These are phyloP conservation scores for Lepidocyrtinus sp. DNA, from an alignment of 2,888 invertebrate genomes.

Conservation along the genomic window DNA sequence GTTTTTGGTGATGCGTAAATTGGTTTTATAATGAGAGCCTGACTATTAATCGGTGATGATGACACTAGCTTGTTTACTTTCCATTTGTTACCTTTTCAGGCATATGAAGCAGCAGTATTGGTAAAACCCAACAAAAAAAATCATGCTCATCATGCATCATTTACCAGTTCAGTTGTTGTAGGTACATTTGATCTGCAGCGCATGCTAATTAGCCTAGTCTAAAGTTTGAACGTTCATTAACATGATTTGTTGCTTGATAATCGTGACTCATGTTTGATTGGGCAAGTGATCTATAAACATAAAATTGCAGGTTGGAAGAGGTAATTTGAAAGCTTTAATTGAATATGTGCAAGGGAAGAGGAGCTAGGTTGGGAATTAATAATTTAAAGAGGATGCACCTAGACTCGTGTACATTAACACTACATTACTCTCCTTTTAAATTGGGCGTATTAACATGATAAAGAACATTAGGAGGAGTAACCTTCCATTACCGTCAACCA, in stretches of 20 bases:
- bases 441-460: no score
- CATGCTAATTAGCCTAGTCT: not conserved
- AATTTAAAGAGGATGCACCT: no score
- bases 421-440: no score
- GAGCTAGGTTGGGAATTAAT: no score
- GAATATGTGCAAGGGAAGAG: no score
- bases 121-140: not conserved
- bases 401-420: no score
- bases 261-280: slow-evolving; percentile 11
- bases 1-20: slow-evolving; percentile 10
- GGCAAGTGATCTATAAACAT: not conserved
- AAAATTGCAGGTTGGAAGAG: no score
- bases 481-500: no score
- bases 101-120: no score
- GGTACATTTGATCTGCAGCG: not conserved
- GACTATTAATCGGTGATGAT: slow-evolving; percentile 4
- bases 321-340: no score
- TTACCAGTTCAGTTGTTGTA: not conserved
- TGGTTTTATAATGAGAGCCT: not conserved
- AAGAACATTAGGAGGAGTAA: no score
- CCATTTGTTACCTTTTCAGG: not conserved
- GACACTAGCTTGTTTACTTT: slow-evolving; percentile 10
- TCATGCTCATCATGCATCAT: not conserved
- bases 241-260: not conserved
- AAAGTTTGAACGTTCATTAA: not conserved